A percentile compares a stretch with the other conserved stretches of the same genome.
These are phyloP conservation scores for Chanos chanos DNA, from an alignment of 2,797 vertebrate genomes.

Conservation along the genomic window DNA sequence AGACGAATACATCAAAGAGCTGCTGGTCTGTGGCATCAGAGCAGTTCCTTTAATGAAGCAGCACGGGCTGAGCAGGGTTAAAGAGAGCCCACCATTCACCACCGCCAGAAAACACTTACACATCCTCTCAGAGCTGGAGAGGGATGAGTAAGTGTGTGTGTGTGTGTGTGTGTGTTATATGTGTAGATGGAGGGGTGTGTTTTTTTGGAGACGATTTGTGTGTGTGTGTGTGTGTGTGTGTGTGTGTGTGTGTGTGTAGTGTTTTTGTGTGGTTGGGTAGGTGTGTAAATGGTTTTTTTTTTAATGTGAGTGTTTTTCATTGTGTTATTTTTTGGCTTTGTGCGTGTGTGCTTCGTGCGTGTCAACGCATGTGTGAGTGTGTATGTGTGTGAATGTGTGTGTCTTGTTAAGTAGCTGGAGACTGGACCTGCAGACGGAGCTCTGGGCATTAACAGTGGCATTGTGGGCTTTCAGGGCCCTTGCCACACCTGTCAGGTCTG, in stretches of 20 bases:
- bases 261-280: too few relatives aligned
- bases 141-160: conserved; percentile 28
- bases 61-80: conserved; percentile 89
- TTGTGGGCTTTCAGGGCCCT: conserved; percentile 80
- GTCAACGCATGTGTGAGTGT: too few relatives aligned
- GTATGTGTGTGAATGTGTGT: not conserved
- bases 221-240: conserved; percentile 34
- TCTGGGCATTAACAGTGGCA: conserved; percentile 90
- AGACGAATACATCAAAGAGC: conserved; percentile 85
- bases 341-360: conserved; percentile 39
- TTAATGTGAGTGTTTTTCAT: conserved; percentile 21
- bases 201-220: conserved; percentile 29
- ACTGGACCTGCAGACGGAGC: conserved; percentile 88
- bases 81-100: conserved; percentile 72
- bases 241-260: conserved; percentile 4
- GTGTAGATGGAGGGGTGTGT: not conserved
- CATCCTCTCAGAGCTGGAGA: conserved; percentile 31
- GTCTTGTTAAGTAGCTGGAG: conserved; percentile 61
- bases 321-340: too few relatives aligned
- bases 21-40: conserved; percentile 88
- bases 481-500: conserved; percentile 93
- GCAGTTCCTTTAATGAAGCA: conserved; percentile 93
- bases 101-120: conserved; percentile 46
- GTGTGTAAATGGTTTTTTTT: too few relatives aligned
- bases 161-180: conserved; percentile 21